A percentile compares a stretch with the other conserved stretches of the same genome.
phyloP scores from a whole-genome alignment of 2,113 vertebrate genomes.

The Podarcis raffonei region DNA sequence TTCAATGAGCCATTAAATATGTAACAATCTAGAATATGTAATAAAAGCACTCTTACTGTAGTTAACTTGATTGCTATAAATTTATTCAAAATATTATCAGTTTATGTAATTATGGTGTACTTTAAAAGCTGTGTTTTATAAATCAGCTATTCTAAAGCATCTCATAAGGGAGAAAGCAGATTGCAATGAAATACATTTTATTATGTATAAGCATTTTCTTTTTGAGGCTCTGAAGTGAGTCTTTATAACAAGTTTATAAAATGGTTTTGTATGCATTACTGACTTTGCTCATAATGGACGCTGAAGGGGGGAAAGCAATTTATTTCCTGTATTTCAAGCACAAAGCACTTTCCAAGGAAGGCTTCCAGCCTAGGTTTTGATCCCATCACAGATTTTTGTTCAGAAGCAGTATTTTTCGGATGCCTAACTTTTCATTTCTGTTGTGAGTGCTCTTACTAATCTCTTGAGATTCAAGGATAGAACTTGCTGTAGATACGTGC shows the following conservation, averaged over 20 bases:
- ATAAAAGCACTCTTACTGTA: not conserved
- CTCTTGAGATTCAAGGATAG: not conserved
- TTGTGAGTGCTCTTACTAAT: not conserved
- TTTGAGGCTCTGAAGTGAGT: not conserved
- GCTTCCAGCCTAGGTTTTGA: not conserved
- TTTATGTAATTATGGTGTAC: not conserved
- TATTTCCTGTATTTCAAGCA: conserved; percentile 5
- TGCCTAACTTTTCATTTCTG: not conserved
- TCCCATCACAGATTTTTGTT: not conserved
- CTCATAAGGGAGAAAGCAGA: not conserved
- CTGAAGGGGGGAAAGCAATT: not conserved
- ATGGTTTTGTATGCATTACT: conserved; percentile 1
- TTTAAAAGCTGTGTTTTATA: conserved; percentile 29
- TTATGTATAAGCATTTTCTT: not conserved
- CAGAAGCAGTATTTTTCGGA: not conserved
- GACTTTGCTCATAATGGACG: not conserved
- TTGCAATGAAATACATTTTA: not conserved
- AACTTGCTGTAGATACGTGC: not conserved
- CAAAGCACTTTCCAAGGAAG: not conserved
- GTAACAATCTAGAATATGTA: conserved; percentile 6
- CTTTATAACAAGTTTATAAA: not conserved
- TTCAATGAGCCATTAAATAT: conserved; percentile 2
- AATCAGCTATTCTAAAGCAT: conserved; percentile 15
- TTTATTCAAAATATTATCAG: not conserved
- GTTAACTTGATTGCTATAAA: conserved; percentile 23